Conservation (phyloP, 1,140 invertebrate species). For the Drosophila parabipectinata region DNA sequence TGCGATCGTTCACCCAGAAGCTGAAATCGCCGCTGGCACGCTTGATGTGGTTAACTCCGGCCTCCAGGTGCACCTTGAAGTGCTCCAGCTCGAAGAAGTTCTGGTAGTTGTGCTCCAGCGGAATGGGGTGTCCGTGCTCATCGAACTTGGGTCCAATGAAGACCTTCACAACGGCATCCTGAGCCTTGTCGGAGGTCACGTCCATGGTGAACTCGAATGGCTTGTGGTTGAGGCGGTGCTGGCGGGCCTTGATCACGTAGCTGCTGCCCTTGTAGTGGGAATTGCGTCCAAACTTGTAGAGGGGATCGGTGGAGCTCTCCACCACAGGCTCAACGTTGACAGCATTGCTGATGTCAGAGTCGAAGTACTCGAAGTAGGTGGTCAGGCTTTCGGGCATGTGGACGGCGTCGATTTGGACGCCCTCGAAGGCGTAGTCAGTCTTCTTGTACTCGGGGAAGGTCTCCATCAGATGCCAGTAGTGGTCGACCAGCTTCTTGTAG, state of each 20-base stretch:
- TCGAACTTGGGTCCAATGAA: constrained; percentile 87
- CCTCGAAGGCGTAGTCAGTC: constrained; percentile 87
- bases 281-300: constrained; percentile 86
- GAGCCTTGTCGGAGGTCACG: constrained; percentile 85
- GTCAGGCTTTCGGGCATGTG: constrained; percentile 88
- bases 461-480: constrained; percentile 86
- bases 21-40: constrained; percentile 72
- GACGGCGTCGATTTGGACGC: constrained; percentile 87
- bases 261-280: constrained; percentile 87
- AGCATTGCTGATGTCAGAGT: constrained; percentile 88
- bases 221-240: constrained; percentile 87
- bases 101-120: constrained; percentile 75
- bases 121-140: constrained; percentile 82
- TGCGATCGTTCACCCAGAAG: constrained; percentile 76
- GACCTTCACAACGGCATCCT: constrained; percentile 85
- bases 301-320: constrained; percentile 75
- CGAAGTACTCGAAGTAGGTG: constrained; percentile 89
- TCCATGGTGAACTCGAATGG: constrained; percentile 87
- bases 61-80: constrained; percentile 71
- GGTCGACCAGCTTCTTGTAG: constrained; percentile 86
- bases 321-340: constrained; percentile 83
- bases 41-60: constrained; percentile 70
- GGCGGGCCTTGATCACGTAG: constrained; percentile 86
- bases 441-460: constrained; percentile 85
- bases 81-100: constrained; percentile 83